Evolutionary conservation across 2,113 vertebrate species (phyloP), one percentile per base, ranked within the genome.

Genomic region (Oreochromis spilurus): DNA sequence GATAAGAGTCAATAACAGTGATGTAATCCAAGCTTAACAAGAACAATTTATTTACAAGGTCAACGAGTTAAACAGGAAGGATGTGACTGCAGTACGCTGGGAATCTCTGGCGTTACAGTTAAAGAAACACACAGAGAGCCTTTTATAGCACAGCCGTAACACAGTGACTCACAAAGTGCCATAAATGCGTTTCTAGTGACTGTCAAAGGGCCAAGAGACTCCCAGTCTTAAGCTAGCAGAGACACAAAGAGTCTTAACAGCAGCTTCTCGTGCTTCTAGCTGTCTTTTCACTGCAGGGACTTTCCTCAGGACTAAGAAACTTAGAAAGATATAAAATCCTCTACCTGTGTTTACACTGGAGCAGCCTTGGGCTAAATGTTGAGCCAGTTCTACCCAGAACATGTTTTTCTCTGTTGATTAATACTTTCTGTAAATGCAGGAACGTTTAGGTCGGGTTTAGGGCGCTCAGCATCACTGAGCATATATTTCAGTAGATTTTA

Each of bases 401-500:
- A 19, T 19, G 24, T 12, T 77, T 50, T 50, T 29, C 43, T 77
- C 16, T 31, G 70, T 31, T 2, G 1, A 31, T 50, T 31, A 50
- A 7, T 29, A 75, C 70, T 75, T 50, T 0, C 43, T 75, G 70
- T 19, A 75, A 3, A 48, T 1, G 16, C 2, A 29, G 43, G 24
- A 50, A 12, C 1, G 2, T 77, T 77, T 7, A 45, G 26, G 43
- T 11, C 1, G 26, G 45, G 26, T 50, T 31, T 13, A 65, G 5
- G 34, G 17, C 0, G 1, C 24, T 75, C 70, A 1, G 16, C 16
- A 31, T 50, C 16, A 0, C 0, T 50, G 43, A 50, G 1, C 14
- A 19, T 43, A 9, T 43, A 16, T 31, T 75, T 50, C 19, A 31
- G 43, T 65, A 57, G 54, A 57, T 43, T 43, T 12, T 5, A 13